These are phyloP conservation scores for Drosophila triauraria DNA, from an alignment of 1,140 invertebrate species.

Conservation along the genomic window DNA sequence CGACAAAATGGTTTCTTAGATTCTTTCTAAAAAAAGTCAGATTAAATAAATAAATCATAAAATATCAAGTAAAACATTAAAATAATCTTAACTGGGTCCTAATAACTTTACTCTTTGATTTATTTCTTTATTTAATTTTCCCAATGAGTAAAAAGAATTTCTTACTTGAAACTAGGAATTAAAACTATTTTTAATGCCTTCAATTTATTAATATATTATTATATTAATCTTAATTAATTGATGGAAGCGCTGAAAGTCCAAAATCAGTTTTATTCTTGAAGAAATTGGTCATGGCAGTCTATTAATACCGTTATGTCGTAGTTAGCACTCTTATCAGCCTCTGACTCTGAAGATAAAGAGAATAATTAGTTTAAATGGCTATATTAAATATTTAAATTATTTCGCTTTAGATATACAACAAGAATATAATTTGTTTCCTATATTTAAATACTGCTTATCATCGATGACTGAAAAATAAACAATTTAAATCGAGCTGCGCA, in stretches of 20 bases:
- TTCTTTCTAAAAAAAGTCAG: background rate
- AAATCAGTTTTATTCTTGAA: background rate
- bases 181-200: background rate
- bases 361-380: background rate
- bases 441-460: background rate
- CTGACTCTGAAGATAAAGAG: background rate
- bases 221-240: background rate
- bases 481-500: conserved; percentile 12
- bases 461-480: conserved; percentile 1
- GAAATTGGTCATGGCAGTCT: conserved; percentile 24
- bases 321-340: background rate
- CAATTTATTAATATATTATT: background rate
- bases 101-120: background rate
- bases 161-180: background rate
- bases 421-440: background rate
- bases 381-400: background rate
- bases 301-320: conserved; percentile 27
- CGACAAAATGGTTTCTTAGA: background rate
- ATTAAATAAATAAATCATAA: too few species aligned
- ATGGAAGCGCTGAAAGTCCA: background rate
- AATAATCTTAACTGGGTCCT: background rate
- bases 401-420: background rate
- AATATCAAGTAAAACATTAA: background rate
- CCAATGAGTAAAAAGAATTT: background rate
- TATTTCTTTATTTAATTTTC: background rate